Base-by-base conservation (phyloP, 2,797 vertebrate species). In the Neolamprologus multifasciatus region DNA sequence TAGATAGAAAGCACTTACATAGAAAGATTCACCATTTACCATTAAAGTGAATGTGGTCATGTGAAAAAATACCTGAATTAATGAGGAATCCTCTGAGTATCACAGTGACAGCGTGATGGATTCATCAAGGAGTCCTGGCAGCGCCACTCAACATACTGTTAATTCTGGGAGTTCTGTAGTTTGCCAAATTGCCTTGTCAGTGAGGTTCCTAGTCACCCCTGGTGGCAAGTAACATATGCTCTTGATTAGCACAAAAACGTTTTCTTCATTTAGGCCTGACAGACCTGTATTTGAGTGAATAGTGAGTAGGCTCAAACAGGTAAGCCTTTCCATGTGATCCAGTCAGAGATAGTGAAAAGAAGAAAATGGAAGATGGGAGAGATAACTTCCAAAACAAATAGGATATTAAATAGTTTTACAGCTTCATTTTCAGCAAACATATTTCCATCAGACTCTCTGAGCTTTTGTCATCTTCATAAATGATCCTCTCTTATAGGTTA, bases 111-210 rank as follows among this genome's bases (percentile, higher is more conserved):
- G 7, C 51, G 81, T 78, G 71, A 92, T 55, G 80, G 79, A 64
- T 48, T 81, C 74, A 86, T 54, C 9, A 10, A 81, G 71, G 71
- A 88, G 57, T 17, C 62, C 57, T 81, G 74, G 21, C 84, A 74
- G 55, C 45, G 83, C 40, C 69, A 43, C 38, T 89, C 80, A 69
- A 54, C 86, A 82, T 67, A 36, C 77, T 38, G 78, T 79, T 92
- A 67, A 91, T 90, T 88, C 79, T 54, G 77, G 29, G 43, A 79
- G 78, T 21, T 64, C 81, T 57, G 62, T 36, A 14, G 14, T 69
- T 77, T 87, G 87, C 87, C 87, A 92, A 90, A 91, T 83, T 87
- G 87, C 43, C 64, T 89, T 82, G 84, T 81, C 64, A 43, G 10
- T 38, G 52, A 89, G 88, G 38, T 80, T 89, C 78, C 50, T 62